A percentile compares a stretch with the other conserved stretches of the same genome.
These are phyloP conservation scores for Apodemia zela DNA, from an alignment of 2,888 invertebrate species.

Conservation along the genomic window DNA sequence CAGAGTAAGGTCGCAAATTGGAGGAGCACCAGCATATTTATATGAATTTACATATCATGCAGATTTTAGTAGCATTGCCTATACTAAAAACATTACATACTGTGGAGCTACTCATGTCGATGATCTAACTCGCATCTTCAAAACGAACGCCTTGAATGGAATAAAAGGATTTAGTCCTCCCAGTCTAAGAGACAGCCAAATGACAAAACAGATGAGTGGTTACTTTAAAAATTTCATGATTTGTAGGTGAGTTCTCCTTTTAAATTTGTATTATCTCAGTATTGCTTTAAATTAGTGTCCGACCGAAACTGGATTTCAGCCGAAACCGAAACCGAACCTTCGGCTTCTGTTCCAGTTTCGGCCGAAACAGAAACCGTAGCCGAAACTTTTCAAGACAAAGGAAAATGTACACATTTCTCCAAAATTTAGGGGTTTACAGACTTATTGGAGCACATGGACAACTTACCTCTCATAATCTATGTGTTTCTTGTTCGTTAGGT, in stretches of 20 bases:
- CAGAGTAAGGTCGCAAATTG: constrained; percentile 35
- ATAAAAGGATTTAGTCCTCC: constrained; percentile 34
- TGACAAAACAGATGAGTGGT: constrained; percentile 51
- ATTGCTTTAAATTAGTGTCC: too few species aligned
- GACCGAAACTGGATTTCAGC: too few species aligned
- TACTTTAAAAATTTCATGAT: constrained; percentile 52
- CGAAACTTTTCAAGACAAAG: too few species aligned
- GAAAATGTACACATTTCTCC: too few species aligned
- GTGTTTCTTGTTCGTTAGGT: too few species aligned
- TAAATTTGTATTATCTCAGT: too few species aligned
- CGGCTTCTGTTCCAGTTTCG: too few species aligned
- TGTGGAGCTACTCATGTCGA: constrained; percentile 80
- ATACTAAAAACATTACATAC: constrained; percentile 49
- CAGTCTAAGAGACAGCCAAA: constrained; percentile 38
- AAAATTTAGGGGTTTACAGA: too few species aligned
- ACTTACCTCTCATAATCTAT: too few species aligned
- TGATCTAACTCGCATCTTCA: constrained; percentile 79
- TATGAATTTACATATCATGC: constrained; percentile 78
- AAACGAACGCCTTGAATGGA: constrained; percentile 45
- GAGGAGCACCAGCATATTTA: constrained; percentile 66
- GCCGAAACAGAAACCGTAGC: too few species aligned
- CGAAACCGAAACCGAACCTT: too few species aligned
- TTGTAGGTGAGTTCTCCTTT: constrained; percentile 46
- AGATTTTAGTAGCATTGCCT: constrained; percentile 65
- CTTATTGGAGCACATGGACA: too few species aligned